Evolutionary conservation across 2,797 vertebrate species (phyloP).

Genomic region (Chelon auratus): DNA sequence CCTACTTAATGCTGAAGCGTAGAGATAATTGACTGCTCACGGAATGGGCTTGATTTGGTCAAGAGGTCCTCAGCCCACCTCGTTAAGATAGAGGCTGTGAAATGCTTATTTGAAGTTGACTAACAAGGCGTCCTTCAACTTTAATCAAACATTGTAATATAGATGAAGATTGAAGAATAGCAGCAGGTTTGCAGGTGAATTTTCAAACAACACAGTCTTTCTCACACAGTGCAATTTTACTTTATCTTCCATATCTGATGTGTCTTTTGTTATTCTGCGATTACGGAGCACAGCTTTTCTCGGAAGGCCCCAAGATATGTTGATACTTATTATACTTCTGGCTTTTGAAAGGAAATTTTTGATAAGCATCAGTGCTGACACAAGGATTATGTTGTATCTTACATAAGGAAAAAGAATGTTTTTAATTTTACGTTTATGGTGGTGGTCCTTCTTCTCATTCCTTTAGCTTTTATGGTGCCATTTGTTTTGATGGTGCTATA

Average conservation of each 20-base stretch:
- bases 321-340: conserved; percentile 37
- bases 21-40: conserved; percentile 46
- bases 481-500: conserved; percentile 28
- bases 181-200: conserved; percentile 6
- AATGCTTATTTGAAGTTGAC: conserved; percentile 32
- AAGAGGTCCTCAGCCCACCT: conserved; percentile 49
- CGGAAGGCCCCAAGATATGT: conserved; percentile 3
- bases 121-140: conserved; percentile 2
- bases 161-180: neutral
- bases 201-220: conserved; percentile 2
- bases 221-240: conserved; percentile 1
- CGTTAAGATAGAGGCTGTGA: conserved; percentile 26
- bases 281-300: conserved; percentile 22
- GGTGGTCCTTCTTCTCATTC: conserved; percentile 56
- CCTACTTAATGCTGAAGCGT: conserved; percentile 33
- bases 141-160: neutral
- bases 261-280: conserved; percentile 46
- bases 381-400: conserved; percentile 35
- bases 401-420: conserved; percentile 23
- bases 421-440: conserved; percentile 30
- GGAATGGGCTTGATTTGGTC: conserved; percentile 49
- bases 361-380: conserved; percentile 48
- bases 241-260: conserved; percentile 37
- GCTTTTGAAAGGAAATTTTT: conserved; percentile 16
- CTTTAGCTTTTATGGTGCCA: conserved; percentile 15